phyloP scores from a whole-genome alignment of 2,113 vertebrate genomes.

The Rhabdomys dilectus region DNA sequence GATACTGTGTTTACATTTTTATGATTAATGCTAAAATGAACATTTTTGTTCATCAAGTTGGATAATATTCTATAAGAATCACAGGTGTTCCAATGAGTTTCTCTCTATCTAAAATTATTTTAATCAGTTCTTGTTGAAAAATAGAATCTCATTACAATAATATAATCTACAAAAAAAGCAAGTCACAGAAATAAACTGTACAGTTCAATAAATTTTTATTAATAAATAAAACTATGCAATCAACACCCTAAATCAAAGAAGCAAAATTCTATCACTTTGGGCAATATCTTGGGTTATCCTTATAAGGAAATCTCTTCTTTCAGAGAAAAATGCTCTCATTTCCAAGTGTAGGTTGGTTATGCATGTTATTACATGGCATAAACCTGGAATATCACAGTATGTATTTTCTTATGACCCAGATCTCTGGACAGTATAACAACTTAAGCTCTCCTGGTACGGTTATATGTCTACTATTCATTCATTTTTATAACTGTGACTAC shows the following conservation, averaged over 20 bases:
- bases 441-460: neutral
- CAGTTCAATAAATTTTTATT: neutral
- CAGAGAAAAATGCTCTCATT: neutral
- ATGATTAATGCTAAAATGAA: neutral
- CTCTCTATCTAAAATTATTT: constrained; percentile 9
- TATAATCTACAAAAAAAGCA: neutral
- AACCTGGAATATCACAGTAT: neutral
- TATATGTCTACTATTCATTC: neutral
- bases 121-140: constrained; percentile 4
- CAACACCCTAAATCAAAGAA: neutral
- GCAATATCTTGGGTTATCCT: neutral
- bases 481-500: neutral
- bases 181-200: neutral
- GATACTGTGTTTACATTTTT: neutral
- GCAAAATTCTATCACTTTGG: neutral
- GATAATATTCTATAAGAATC: neutral
- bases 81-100: neutral
- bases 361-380: neutral
- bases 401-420: neutral
- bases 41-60: neutral
- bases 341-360: neutral
- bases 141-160: neutral
- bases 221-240: neutral
- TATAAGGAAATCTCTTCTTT: neutral
- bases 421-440: neutral